A percentile compares a stretch with the other conserved stretches of the same genome.
phyloP scores from a whole-genome alignment of 1,140 invertebrate genomes.

The Anastrepha obliqua region DNA sequence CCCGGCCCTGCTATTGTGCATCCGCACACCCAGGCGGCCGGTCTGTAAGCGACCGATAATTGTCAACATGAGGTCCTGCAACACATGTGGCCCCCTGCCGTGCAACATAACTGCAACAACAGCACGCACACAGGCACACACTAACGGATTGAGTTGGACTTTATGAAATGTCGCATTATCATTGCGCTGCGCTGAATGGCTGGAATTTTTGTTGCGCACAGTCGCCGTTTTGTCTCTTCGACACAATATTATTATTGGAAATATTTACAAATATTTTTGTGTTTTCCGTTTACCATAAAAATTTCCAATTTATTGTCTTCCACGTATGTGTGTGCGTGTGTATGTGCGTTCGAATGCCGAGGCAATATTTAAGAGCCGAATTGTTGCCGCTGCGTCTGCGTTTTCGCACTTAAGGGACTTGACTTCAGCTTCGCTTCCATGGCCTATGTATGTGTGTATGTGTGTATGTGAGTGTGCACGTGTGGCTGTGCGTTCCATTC shows the following conservation, averaged over 20 bases:
- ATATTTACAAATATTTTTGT: constrained; percentile 52
- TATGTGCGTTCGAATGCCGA: neutral
- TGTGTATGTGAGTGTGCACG: neutral
- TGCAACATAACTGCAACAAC: constrained; percentile 39
- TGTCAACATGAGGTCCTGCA: constrained; percentile 49
- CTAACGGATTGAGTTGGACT: neutral
- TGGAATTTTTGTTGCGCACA: neutral
- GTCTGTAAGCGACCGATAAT: constrained; percentile 30
- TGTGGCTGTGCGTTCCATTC: neutral
- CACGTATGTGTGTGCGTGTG: neutral
- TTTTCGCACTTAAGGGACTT: constrained; percentile 24
- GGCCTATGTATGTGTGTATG: neutral
- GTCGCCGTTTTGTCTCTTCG: constrained; percentile 44
- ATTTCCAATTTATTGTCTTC: constrained; percentile 23
- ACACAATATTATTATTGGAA: constrained; percentile 42
- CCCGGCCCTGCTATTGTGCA: neutral
- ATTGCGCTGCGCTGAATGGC: neutral
- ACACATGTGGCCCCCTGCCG: constrained; percentile 39
- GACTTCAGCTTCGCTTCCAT: neutral
- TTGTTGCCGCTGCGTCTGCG: neutral
- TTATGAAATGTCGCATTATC: constrained; percentile 31
- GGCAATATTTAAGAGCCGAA: neutral
- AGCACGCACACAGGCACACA: neutral
- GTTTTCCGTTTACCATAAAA: constrained; percentile 51
- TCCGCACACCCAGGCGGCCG: neutral